These are phyloP conservation scores for Stictocephala bisonia DNA, from an alignment of 2,888 invertebrate genomes.

Conservation along the genomic window DNA sequence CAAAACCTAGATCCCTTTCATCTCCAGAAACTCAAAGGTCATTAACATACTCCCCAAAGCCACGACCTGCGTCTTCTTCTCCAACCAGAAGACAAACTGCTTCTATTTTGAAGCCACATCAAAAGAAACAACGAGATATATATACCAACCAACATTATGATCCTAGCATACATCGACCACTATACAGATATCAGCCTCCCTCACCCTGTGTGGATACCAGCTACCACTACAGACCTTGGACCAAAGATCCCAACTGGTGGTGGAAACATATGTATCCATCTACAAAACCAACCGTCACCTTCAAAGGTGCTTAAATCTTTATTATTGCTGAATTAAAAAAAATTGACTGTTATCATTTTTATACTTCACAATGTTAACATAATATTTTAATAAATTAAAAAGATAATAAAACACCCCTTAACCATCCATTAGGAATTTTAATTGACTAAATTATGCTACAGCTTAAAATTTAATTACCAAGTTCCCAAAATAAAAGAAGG, in stretches of 20 bases:
- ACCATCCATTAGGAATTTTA: too few relatives aligned
- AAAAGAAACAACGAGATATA: conserved; percentile 58
- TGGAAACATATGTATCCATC: conserved; percentile 63
- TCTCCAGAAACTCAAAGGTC: conserved; percentile 68
- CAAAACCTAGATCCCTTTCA: conserved; percentile 73
- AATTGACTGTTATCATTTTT: too few relatives aligned
- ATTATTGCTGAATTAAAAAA: too few relatives aligned
- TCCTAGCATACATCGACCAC: conserved; percentile 79
- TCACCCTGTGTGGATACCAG: conserved; percentile 60
- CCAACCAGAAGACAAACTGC: conserved; percentile 65
- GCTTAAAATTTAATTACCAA: too few relatives aligned
- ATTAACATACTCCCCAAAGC: conserved; percentile 67
- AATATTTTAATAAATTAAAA: too few relatives aligned
- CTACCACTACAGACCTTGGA: conserved; percentile 59
- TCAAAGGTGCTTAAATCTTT: conserved; percentile 71
- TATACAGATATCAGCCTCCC: conserved; percentile 80
- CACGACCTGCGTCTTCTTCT: conserved; percentile 58
- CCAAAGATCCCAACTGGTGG: conserved; percentile 65
- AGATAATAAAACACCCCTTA: too few relatives aligned
- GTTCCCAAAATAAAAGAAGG: too few relatives aligned
- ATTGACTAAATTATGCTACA: too few relatives aligned
- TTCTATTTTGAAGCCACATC: conserved; percentile 62
- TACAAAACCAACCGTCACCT: conserved; percentile 76
- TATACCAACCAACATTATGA: conserved; percentile 78
- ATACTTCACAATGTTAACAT: too few relatives aligned